phyloP scores from a whole-genome alignment of 2,113 vertebrate genomes.

The Scortum barcoo region DNA sequence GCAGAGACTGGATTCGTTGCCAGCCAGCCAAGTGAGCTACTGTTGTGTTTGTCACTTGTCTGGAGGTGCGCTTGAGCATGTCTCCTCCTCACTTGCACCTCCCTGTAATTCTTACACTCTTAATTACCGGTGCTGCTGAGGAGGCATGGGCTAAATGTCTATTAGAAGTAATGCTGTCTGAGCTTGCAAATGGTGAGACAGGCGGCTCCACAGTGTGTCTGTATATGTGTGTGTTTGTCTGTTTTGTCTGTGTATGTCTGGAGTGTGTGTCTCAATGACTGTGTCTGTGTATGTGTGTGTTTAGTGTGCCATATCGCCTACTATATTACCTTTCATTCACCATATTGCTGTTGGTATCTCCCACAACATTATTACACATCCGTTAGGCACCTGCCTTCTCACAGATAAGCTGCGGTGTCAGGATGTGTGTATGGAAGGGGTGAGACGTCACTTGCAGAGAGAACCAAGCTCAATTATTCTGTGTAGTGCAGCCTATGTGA shows the following conservation, averaged over 20 bases:
- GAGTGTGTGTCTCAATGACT: neutral
- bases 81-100: slow-evolving; percentile 48
- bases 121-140: slow-evolving; percentile 77
- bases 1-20: slow-evolving; percentile 46
- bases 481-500: slow-evolving; percentile 3
- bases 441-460: slow-evolving; percentile 28
- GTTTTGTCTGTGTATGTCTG: slow-evolving; percentile 2
- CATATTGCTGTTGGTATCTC: slow-evolving; percentile 27
- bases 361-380: slow-evolving; percentile 41
- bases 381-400: slow-evolving; percentile 19
- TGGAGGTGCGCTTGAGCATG: slow-evolving; percentile 38
- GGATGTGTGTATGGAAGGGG: slow-evolving; percentile 2
- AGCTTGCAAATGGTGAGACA: slow-evolving; percentile 61
- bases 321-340: slow-evolving; percentile 56
- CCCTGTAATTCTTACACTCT: slow-evolving; percentile 66
- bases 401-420: slow-evolving; percentile 24
- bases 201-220: slow-evolving; percentile 22
- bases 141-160: slow-evolving; percentile 63
- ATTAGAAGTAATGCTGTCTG: slow-evolving; percentile 72
- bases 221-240: neutral
- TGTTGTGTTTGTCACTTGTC: slow-evolving; percentile 51
- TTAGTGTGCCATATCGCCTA: slow-evolving; percentile 31
- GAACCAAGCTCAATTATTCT: slow-evolving; percentile 42
- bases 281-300: slow-evolving; percentile 34
- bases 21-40: slow-evolving; percentile 41